Evolutionary conservation across 2,888 invertebrate genomes (phyloP).

Genomic region (Helobdella robusta): DNA sequence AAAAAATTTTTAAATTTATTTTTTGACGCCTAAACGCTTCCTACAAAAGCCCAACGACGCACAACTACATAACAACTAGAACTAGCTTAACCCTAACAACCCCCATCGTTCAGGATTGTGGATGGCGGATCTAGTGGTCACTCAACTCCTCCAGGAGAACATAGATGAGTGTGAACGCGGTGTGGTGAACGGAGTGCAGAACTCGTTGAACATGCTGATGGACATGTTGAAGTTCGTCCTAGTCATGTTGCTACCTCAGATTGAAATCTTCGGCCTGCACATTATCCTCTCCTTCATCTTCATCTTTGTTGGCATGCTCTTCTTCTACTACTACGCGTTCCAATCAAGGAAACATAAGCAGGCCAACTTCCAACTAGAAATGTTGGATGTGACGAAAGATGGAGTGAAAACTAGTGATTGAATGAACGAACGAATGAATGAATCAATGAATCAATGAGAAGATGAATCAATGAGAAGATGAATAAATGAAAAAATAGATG

Average conservation of each 20-base stretch:
- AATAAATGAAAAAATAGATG: too few species aligned
- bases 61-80: too few species aligned
- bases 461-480: too few species aligned
- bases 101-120: constrained; percentile 52
- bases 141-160: constrained; percentile 53
- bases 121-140: constrained; percentile 53
- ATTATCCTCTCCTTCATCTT: constrained; percentile 50
- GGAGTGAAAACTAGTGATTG: too few species aligned
- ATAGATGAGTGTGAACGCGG: constrained; percentile 52
- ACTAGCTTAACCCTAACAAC: too few species aligned
- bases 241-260: constrained; percentile 50
- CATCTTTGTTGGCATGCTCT: constrained; percentile 40
- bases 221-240: constrained; percentile 52
- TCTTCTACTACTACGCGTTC: constrained; percentile 41
- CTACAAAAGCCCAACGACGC: too few species aligned
- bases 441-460: too few species aligned
- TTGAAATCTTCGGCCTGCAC: constrained; percentile 51
- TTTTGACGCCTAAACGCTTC: too few species aligned
- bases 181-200: constrained; percentile 53
- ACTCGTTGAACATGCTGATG: constrained; percentile 53
- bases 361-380: too few species aligned
- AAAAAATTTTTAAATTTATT: too few species aligned
- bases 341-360: constrained; percentile 27
- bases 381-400: too few species aligned
- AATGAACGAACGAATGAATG: too few species aligned